These are phyloP conservation scores for Heptranchias perlo DNA, from an alignment of 2,113 vertebrate genomes.

Conservation along the genomic window DNA sequence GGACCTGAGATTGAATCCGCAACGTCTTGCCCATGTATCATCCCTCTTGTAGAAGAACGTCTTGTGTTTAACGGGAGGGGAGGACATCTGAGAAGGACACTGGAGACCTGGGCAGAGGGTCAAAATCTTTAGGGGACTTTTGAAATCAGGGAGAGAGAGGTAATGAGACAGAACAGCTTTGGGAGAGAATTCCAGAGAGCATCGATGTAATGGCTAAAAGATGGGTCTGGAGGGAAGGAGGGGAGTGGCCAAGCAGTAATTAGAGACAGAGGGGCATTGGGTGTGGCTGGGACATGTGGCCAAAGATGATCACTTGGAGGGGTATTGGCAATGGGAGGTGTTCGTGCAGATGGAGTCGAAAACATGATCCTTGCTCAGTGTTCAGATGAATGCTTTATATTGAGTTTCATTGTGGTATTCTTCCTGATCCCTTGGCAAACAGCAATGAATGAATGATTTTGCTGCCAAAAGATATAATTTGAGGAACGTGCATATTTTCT, in stretches of 20 bases:
- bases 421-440: neutral
- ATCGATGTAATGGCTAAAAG: neutral
- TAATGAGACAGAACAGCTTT: neutral
- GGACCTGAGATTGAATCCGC: neutral
- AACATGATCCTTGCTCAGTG: neutral
- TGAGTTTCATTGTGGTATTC: neutral
- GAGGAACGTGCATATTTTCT: neutral
- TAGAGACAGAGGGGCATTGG: neutral
- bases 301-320: neutral
- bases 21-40: neutral
- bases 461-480: neutral
- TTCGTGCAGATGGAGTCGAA: neutral
- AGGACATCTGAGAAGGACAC: neutral
- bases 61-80: neutral
- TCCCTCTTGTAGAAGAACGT: neutral
- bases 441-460: neutral
- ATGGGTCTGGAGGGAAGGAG: neutral
- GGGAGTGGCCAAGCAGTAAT: neutral
- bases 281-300: too few species aligned
- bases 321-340: neutral
- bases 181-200: neutral
- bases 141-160: neutral
- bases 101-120: too few species aligned
- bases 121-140: neutral
- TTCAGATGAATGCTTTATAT: neutral